Base-by-base conservation (phyloP, 2,113 vertebrate species). In the Suncus etruscus region DNA sequence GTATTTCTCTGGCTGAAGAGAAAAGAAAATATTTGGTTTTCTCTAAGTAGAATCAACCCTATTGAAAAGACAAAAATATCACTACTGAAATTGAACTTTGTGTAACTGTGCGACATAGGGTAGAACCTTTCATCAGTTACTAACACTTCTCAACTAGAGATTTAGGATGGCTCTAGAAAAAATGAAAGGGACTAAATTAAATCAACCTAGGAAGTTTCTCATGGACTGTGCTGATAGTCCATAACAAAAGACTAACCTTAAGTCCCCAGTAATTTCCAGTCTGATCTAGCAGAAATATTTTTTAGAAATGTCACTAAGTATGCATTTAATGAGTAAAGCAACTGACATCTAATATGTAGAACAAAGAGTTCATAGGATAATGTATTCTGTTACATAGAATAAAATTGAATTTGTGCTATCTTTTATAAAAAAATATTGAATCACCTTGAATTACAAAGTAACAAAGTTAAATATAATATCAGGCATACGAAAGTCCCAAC, bases 41-140 rank as follows among this genome's bases (percentile, higher is more conserved):
- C 39, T 50, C 24, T 74, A 78, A 89, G 84, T 58, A 92, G 31
- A 74, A 70, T 50, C 31, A 80, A 84, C 25, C 20, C 58, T 82
- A 6, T 69, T 18, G 39, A 5, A 22, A 20, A 69, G 32, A 48
- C 81, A 77, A 78, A 31, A 92, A 12, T 58, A 45, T 74, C 83
- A 63, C 45, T 29, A 39, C 69, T 92, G 84, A 86, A 81, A 94
- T 61, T 93, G 77, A 92, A 92, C 68, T 75, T 54, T 39, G 54
- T 92, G 80, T 77, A 25, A 74, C 39, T 70, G 11, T 83, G 85
- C 77, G 80, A 73, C 86, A 90, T 4, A n/a, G 1, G n/a, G 48
- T 83, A 74, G 77, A 73, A 70, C 69, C 81, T 81, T 73, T 92
- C 66, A 86, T 94, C 80, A 88, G 18, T 90, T 92, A 92, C 73